phyloP scores from a whole-genome alignment of 1,140 invertebrate species.

The Lepidostoma basale region DNA sequence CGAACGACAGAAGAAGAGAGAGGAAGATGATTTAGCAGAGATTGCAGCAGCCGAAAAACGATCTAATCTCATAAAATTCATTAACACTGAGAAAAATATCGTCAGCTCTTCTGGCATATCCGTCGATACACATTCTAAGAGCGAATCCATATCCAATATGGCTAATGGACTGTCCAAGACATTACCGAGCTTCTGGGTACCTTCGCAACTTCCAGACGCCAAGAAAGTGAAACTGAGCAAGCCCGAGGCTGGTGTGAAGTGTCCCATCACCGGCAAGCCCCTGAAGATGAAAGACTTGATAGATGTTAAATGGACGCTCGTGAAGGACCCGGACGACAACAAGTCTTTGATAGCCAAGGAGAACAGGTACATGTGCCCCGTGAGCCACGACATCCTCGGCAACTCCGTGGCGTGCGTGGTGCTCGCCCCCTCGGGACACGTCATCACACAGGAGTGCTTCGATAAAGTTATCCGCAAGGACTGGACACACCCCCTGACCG shows the following conservation, averaged over 20 bases:
- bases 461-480: constrained; percentile 97
- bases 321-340: constrained; percentile 85
- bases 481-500: constrained; percentile 94
- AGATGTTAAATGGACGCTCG: constrained; percentile 89
- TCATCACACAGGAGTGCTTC: constrained; percentile 95
- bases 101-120: constrained; percentile 53
- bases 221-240: constrained; percentile 77
- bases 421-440: constrained; percentile 80
- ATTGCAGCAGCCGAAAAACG: constrained; percentile 59
- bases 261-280: constrained; percentile 21
- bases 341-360: constrained; percentile 82
- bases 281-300: constrained; percentile 86
- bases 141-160: constrained; percentile 79
- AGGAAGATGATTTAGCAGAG: constrained; percentile 17
- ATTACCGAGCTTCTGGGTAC: constrained; percentile 97
- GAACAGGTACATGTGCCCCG: constrained; percentile 88
- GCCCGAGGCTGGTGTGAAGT: constrained; percentile 66
- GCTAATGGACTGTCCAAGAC: constrained; percentile 58
- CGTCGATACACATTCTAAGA: constrained; percentile 39
- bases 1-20: constrained; percentile 36
- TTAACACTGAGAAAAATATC: constrained; percentile 78
- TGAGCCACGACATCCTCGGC: constrained; percentile 94
- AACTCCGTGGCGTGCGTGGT: constrained; percentile 95
- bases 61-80: constrained; percentile 75
- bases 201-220: constrained; percentile 88